A percentile compares a stretch with the other conserved stretches of the same genome.
These are phyloP conservation scores for Temnothorax rugatulus DNA, from an alignment of 2,888 invertebrate genomes.

Conservation along the genomic window DNA sequence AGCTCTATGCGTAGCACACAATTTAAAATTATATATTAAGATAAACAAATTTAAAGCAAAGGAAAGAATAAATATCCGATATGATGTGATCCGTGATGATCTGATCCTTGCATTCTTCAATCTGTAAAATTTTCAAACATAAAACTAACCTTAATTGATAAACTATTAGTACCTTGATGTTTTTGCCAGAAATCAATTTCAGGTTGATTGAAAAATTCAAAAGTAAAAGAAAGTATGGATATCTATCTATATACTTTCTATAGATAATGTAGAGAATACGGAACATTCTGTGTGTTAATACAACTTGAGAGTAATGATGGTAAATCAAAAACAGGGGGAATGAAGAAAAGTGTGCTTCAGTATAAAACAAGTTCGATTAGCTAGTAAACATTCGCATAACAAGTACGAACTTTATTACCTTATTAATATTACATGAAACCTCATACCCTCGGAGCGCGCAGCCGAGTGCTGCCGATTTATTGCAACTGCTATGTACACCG, in stretches of 20 bases:
- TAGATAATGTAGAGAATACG: too few relatives aligned
- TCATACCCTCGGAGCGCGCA: conserved; percentile 47
- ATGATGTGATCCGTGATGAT: not conserved
- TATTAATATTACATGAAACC: conserved; percentile 67
- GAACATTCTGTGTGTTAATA: not conserved
- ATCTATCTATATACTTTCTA: too few relatives aligned
- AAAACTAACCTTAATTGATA: not conserved
- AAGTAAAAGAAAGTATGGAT: not conserved
- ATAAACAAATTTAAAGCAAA: not conserved
- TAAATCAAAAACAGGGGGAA: not conserved
- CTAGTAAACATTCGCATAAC: conserved; percentile 56
- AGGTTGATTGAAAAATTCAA: not conserved
- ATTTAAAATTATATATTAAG: conserved; percentile 2
- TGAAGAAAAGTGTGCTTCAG: conserved; percentile 18
- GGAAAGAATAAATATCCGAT: not conserved
- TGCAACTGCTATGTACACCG: conserved; percentile 41
- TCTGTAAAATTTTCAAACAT: not conserved
- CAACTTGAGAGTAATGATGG: not conserved
- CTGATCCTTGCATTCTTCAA: too few relatives aligned
- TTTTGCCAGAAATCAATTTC: not conserved
- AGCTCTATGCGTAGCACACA: not conserved
- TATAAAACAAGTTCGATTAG: conserved; percentile 53
- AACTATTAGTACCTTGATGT: not conserved
- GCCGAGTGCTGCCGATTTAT: conserved; percentile 58
- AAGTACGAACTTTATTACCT: conserved; percentile 60